Evolutionary conservation across 2,113 vertebrate genomes (phyloP), one percentile per base, ranked within the genome.

Genomic region (Chrysochloris asiatica): DNA sequence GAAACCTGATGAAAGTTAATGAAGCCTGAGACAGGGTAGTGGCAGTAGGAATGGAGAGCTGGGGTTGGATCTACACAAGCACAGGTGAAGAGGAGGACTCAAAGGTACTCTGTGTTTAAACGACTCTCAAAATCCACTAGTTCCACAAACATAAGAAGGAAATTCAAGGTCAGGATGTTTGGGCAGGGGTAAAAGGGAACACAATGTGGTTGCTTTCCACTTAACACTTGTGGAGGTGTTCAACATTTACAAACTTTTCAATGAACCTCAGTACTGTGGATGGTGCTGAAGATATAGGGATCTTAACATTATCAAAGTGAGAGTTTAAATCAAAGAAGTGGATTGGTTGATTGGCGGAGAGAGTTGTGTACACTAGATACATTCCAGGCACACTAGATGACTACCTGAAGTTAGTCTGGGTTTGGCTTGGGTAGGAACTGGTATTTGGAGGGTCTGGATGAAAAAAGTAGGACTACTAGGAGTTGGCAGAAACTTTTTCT

Each of bases 381-480:
- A 91, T 89, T 78, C 28, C 77, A 96, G 83, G 75, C 67, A 79
- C 73, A 73, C 45, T 91, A 78, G 89, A 89, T 87, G 75, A 84
- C 48, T 19, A 88, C n/a, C 8, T 83, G 59, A 3, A 77, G 76
- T 47, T 67, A 63, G 43, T 84, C 38, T 83, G 63, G 33, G 36
- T 52, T 80, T 30, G 89, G 59, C 33, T 75, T 36, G 12, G 9
- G 14, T 28, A 52, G 50, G 38, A 87, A 75, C 24, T 8, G 54
- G 81, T 63, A 71, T 43, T 77, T 84, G 41, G 56, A 19, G 71
- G 59, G 75, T 87, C 21, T 92, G 79, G 43, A 73, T 69, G 69
- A 69, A 77, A 59, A 90, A 75, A 94, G 50, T 17, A 92, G 79
- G 83, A 63, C 85, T 73, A 67, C 3, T 72, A 45, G 36, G 52